Percentiles rank a stretch among this genome's conserved stretches.
Evolutionary conservation across 1,140 invertebrate genomes (phyloP).

Genomic region (Cheumatopsyche charites): DNA sequence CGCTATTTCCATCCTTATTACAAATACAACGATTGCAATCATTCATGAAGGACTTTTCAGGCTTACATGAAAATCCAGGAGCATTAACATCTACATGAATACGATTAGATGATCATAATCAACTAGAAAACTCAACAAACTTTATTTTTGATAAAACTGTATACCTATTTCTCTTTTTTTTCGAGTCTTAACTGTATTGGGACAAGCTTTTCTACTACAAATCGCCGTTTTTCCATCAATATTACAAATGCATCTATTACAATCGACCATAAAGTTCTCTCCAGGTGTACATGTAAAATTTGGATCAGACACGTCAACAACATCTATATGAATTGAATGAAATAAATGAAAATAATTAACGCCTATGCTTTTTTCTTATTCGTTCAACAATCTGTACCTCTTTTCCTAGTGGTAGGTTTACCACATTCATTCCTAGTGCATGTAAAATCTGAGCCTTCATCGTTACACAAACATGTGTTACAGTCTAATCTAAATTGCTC

Average conservation of each 20-base stretch:
- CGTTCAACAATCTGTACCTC: constrained; percentile 51
- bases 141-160: too few relatives aligned
- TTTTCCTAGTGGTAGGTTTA: constrained; percentile 51
- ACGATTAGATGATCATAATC: too few relatives aligned
- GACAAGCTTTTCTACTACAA: constrained; percentile 59
- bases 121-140: too few relatives aligned
- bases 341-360: too few relatives aligned
- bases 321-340: too few relatives aligned
- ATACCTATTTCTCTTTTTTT: background rate
- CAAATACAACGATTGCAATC: constrained; percentile 61
- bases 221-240: constrained; percentile 54
- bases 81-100: constrained; percentile 31
- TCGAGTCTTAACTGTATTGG: constrained; percentile 47
- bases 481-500: constrained; percentile 60
- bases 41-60: constrained; percentile 56
- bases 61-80: constrained; percentile 50
- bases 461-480: constrained; percentile 59
- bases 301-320: background rate
- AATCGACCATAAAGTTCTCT: constrained; percentile 55
- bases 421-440: constrained; percentile 57
- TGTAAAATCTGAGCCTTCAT: constrained; percentile 56
- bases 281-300: constrained; percentile 53
- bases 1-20: constrained; percentile 54
- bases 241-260: constrained; percentile 58
- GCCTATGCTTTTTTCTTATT: too few relatives aligned